Evolutionary conservation across 2,797 vertebrate genomes (phyloP), one percentile per base, ranked within the genome.

Genomic region (Coreius guichenoti): DNA sequence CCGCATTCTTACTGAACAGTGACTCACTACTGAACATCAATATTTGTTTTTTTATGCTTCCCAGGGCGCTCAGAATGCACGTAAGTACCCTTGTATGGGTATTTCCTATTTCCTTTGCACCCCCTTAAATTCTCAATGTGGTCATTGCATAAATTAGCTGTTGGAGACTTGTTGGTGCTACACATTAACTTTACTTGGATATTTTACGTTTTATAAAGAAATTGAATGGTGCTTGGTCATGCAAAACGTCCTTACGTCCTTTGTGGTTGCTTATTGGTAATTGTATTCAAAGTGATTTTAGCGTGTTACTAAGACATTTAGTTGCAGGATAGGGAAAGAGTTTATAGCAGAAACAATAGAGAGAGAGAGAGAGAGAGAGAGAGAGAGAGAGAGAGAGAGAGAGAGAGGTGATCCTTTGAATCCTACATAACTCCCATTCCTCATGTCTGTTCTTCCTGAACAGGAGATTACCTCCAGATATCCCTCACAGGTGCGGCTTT

Each of bases 341-440:
- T 47, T 77, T 26, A 70, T 4, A 58, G 72, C 58, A 79, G 33
- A 74, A 36, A 61, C 81, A 33, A 31, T 13, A 5, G 61, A 63
- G 26, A 63, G 61, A 58, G 51, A 51, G 5, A 45, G 58, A 69
- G 12, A 51, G 39, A 54, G 16, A 45, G 51, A 21, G 16, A 67
- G 29, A 65, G 61, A 65, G n/a, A 13, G 58, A 51, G 72, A 75
- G 72, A 49, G 70, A 45, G 61, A 63, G 69, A 74, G 47, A 31
- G 72, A 31, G 72, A 5, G 33, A 39, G 1, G 39, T 19, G 23
- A 45, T 63, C 31, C 26, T 77, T 65, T 72, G 43, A 81, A 87
- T 19, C 36, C 36, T 43, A 76, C 78, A 86, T 79, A 82, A 47
- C 82, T 88, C 58, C 47, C 74, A 82, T 88, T 78, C 78, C 58